Evolutionary conservation across 2,797 vertebrate genomes (phyloP).

Genomic region (Loris lydekkerianus): DNA sequence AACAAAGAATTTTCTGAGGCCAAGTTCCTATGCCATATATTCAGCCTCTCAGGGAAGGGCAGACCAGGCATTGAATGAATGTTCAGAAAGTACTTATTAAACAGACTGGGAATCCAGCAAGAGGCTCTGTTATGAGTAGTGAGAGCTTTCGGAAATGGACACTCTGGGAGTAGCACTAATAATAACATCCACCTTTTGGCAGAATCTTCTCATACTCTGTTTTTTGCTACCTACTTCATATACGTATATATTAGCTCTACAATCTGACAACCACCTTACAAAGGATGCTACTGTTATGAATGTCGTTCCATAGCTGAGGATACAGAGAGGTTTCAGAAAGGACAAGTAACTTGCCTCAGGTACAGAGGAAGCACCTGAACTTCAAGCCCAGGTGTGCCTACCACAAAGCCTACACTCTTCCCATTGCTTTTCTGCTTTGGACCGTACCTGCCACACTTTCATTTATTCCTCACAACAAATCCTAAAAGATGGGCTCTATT

Average conservation of each 20-base stretch:
- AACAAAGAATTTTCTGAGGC: background rate
- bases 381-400: slow-evolving; percentile 24
- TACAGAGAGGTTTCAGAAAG: background rate
- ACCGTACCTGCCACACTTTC: background rate
- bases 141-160: slow-evolving; percentile 4
- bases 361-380: background rate
- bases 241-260: background rate
- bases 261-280: background rate
- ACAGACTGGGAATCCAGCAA: background rate
- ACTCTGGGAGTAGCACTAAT: background rate
- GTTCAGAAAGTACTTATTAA: background rate
- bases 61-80: background rate
- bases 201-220: background rate
- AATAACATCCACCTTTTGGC: background rate
- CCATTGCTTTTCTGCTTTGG: background rate
- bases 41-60: background rate
- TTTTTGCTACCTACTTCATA: background rate
- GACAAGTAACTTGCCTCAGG: slow-evolving; percentile 3
- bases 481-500: background rate
- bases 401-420: background rate
- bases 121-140: background rate
- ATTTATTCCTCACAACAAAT: background rate
- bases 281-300: background rate
- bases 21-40: background rate
- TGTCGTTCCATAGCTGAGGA: background rate